Conservation (phyloP, 2,113 vertebrate species). For the Serinus canaria region DNA sequence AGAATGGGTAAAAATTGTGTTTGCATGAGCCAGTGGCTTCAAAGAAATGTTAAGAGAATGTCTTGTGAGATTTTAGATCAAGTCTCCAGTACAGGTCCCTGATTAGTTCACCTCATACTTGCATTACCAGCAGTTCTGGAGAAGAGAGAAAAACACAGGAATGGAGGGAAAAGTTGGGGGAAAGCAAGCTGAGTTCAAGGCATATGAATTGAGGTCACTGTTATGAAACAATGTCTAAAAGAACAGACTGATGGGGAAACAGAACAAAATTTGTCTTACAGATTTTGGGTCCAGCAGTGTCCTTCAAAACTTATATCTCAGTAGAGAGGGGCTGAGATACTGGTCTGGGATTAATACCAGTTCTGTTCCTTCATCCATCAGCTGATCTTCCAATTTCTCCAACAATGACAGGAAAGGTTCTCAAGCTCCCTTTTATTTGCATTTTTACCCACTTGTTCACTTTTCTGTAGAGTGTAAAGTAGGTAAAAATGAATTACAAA, state of each 20-base stretch:
- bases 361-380: not conserved
- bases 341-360: not conserved
- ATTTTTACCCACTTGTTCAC: not conserved
- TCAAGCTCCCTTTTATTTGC: not conserved
- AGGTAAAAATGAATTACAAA: not conserved
- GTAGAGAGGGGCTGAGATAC: not conserved
- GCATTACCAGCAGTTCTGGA: not conserved
- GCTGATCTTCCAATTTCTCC: not conserved
- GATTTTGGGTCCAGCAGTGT: not conserved
- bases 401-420: not conserved
- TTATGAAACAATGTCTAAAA: not conserved
- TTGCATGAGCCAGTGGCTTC: not conserved
- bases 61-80: not conserved
- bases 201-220: not conserved
- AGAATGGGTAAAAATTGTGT: not conserved
- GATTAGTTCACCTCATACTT: not conserved
- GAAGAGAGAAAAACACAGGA: not conserved
- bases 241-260: not conserved
- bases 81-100: not conserved
- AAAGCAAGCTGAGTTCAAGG: not conserved
- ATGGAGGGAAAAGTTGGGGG: not conserved
- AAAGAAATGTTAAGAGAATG: not conserved
- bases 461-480: not conserved
- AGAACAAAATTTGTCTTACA: not conserved
- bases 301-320: not conserved